phyloP scores from a whole-genome alignment of 23 tunicate genomes.

The Trididemnum clinides region DNA sequence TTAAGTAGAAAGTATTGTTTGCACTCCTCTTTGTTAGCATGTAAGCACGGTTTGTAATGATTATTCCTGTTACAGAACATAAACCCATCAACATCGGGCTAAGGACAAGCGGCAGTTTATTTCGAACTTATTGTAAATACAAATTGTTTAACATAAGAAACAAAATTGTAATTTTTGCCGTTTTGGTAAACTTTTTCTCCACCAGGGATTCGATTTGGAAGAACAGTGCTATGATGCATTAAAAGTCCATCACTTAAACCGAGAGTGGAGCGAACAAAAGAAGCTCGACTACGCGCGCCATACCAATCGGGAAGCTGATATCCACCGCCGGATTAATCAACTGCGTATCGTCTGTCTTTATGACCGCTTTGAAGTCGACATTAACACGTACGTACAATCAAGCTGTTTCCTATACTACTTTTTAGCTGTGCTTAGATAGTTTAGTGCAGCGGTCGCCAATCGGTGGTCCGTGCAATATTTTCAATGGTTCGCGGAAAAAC shows the following conservation, averaged over 20 bases:
- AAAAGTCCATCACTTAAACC: conserved; percentile 90
- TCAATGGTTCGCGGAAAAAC: too few species aligned
- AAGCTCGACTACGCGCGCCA: conserved; percentile 88
- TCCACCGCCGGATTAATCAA: conserved; percentile 87
- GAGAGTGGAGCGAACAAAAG: conserved; percentile 93
- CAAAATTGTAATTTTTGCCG: background rate
- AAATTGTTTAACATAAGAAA: too few species aligned
- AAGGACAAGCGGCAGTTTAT: too few species aligned
- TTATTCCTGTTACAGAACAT: too few species aligned
- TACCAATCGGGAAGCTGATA: conserved; percentile 92
- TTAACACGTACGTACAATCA: conserved; percentile 87
- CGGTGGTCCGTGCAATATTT: too few species aligned
- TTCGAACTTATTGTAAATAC: background rate
- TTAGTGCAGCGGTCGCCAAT: too few species aligned
- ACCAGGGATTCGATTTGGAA: conserved; percentile 78
- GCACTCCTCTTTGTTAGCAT: too few species aligned
- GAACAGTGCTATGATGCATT: conserved; percentile 86
- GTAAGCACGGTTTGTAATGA: too few species aligned
- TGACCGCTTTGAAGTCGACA: conserved; percentile 95
- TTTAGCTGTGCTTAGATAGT: too few species aligned
- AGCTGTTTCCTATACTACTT: too few species aligned
- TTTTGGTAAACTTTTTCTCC: background rate
- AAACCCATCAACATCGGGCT: too few species aligned
- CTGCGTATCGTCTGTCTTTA: conserved; percentile 85
- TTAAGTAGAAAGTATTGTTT: too few species aligned